Conservation (phyloP, 2,797 vertebrate genomes). For the Halcyon chelicuti region DNA sequence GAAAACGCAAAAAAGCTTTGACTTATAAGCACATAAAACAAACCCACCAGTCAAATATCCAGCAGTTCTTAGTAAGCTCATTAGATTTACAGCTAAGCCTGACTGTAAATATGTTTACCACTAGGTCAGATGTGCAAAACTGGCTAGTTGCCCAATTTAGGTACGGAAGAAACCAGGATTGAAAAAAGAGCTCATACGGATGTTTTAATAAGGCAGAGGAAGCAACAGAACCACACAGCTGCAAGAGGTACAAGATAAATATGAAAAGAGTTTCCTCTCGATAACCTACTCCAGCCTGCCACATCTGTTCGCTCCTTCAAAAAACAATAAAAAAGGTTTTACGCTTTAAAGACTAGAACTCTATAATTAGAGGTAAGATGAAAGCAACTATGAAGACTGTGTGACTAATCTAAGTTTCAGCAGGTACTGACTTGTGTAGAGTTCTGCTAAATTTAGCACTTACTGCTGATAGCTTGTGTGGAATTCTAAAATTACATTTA, state of each 20-base stretch:
- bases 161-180: not conserved
- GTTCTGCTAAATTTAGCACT: conserved; percentile 38
- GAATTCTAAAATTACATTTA: conserved; percentile 25
- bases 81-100: conserved; percentile 26
- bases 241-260: not conserved
- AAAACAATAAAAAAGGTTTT: not conserved
- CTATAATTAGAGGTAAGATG: conserved; percentile 47
- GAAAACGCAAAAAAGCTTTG: not conserved
- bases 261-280: conserved; percentile 11
- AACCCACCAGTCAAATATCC: not conserved
- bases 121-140: conserved; percentile 24
- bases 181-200: not conserved
- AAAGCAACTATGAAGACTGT: conserved; percentile 6
- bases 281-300: not conserved
- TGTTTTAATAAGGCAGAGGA: conserved; percentile 40
- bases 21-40: not conserved
- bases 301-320: not conserved
- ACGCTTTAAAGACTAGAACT: not conserved
- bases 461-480: not conserved
- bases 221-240: not conserved
- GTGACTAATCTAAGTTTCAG: not conserved
- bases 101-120: conserved; percentile 22
- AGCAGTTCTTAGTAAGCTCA: conserved; percentile 15
- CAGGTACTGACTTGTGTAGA: conserved; percentile 9
- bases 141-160: conserved; percentile 20